Evolutionary conservation across 2,888 invertebrate genomes (phyloP), one percentile per base, ranked within the genome.

Genomic region (Idaea aversata): DNA sequence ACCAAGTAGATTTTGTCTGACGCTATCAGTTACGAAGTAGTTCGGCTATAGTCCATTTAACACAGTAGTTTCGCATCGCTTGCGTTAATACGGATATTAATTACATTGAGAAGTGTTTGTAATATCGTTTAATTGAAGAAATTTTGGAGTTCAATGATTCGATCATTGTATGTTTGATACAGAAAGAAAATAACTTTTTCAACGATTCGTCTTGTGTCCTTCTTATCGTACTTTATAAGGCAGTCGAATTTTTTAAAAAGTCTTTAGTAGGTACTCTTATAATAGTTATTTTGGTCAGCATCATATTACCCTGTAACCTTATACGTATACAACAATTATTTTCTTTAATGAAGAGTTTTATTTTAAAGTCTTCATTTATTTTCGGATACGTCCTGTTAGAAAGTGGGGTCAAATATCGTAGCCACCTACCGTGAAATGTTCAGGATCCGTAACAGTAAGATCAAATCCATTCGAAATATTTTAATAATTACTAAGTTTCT

Each of bases 11-110:
- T 47, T 47, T 47, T 47, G 10, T 47, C 47, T 10, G 47, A 47
- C 13, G 57, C 60, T 64, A 66, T 69, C 64, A 63, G 34, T 64
- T 64, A 62, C 66, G n/a, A 59, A 62, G 57, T 66, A 60, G 62
- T 66, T 61, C 64, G 57, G 65, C 72, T 68, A 74, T 76, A 81
- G 75, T 74, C 80, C 80, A 84, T 84, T 84, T 78, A 81, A 74
- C 73, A 64, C 70, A 62, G 65, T 70, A 71, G 80, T 76, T 77
- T 67, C 83, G 84, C 83, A 71, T 72, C 73, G 79, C 69, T 81
- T 80, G 64, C 75, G 84, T 84, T 82, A 85, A 80, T 73, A 82
- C 80, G 74, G 67, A 64, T 73, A 82, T 85, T 79, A 84, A 47
- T 47, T 47, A 47, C 47, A 47, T 47, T 47, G 7, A 47, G 47